Conservation (phyloP, 2,113 vertebrate genomes). For the Pleuronectes platessa region DNA sequence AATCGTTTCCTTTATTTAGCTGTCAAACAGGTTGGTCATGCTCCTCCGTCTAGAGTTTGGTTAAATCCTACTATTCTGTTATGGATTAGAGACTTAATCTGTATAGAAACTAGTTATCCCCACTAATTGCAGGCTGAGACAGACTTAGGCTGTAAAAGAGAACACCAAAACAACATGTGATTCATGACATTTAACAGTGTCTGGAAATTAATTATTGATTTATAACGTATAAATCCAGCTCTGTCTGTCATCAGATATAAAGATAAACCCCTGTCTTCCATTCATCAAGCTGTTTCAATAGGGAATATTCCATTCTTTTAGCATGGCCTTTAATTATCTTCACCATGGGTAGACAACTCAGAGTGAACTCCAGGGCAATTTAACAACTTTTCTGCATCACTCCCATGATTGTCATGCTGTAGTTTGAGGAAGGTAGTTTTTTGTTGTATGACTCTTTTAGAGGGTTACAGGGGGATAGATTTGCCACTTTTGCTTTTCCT, state of each 20-base stretch:
- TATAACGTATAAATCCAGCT: background rate
- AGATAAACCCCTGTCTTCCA: slow-evolving; percentile 20
- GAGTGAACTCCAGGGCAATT: background rate
- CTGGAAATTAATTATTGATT: background rate
- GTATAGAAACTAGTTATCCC: background rate
- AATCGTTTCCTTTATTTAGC: background rate
- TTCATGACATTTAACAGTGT: background rate
- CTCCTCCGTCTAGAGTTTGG: background rate
- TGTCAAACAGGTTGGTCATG: background rate
- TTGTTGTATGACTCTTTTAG: background rate
- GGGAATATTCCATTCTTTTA: background rate
- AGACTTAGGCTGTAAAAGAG: background rate
- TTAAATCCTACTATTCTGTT: slow-evolving; percentile 3
- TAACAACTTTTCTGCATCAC: background rate
- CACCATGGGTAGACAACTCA: background rate
- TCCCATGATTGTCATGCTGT: background rate
- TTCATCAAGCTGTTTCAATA: too few species aligned
- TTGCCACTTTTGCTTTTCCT: too few species aligned
- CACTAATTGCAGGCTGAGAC: slow-evolving; percentile 28
- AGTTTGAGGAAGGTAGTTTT: background rate
- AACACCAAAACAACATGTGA: background rate
- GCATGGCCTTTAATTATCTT: too few species aligned
- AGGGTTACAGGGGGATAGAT: background rate
- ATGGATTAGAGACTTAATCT: slow-evolving; percentile 27
- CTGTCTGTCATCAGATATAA: slow-evolving; percentile 10